Base-by-base conservation (phyloP, 2,888 invertebrate species). In the Drosophila bunnanda region DNA sequence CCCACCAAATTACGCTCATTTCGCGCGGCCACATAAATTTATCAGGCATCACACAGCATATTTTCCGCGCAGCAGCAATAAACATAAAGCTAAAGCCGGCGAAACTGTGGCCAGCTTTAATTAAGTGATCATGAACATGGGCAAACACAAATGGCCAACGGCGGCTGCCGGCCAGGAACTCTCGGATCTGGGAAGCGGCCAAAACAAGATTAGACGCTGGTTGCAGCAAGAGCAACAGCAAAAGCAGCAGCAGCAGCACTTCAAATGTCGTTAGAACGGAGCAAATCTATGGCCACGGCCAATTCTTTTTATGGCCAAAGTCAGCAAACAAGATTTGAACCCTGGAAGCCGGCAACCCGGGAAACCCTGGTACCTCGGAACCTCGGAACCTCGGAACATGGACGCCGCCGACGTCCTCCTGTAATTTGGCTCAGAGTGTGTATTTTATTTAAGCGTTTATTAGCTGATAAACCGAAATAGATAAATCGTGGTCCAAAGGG, bases 391-490 rank as follows among this genome's bases (percentile, higher is more conserved):
- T 15, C 4, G 53, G 36, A 53, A 36, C 53, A 22, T 36, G 22
- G 57, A 46, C 46, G 38, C 58, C 43, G 43, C 22, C 48, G 48
- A 46, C 64, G 50, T 64, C 41, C 64, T 59, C 22, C 60, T 41
- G 71, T 85, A 82, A 88, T 88, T 88, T 86, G 75, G 82, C 86
- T 85, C 76, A 77, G 79, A 86, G 86, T 86, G 85, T 88, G 86
- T 88, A 86, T 85, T 86, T 86, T 86, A 88, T 88, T 86, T 80
- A 85, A 87, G 86, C 86, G 88, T 86, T 88, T 86, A 86, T 86
- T 86, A 86, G 85, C 85, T 88, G 85, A 86, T 86, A 88, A 88
- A 82, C 82, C 73, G 74, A 85, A 85, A 82, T 75, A 86, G 85
- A 86, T 86, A 86, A 85, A 87, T 85, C 82, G 70, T 73, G 67